Conservation (phyloP, 2,888 invertebrate species). For the Acronicta leporina region DNA sequence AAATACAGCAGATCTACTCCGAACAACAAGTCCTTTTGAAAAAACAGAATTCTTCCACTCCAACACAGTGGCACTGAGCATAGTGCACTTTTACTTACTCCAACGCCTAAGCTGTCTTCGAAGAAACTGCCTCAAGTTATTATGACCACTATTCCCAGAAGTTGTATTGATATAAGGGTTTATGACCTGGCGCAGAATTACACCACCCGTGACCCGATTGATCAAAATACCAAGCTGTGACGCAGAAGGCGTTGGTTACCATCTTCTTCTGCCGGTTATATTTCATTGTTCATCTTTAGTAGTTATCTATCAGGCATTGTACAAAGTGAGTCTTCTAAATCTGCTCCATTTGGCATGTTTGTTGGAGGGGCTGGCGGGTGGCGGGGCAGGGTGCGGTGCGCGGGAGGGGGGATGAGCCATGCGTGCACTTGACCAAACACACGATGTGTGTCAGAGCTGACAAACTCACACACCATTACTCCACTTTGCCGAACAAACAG, state of each 20-base stretch:
- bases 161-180: neutral
- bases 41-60: too few species aligned
- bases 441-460: constrained; percentile 54
- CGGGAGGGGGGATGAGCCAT: constrained; percentile 12
- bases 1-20: constrained; percentile 7
- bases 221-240: too few species aligned
- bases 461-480: constrained; percentile 60
- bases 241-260: too few species aligned
- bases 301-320: neutral
- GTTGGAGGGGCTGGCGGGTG: neutral
- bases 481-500: constrained; percentile 62
- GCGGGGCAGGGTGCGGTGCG: constrained; percentile 3
- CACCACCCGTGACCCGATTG: constrained; percentile 1
- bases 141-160: neutral
- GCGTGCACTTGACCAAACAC: constrained; percentile 69
- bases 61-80: too few species aligned
- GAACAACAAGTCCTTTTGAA: too few species aligned
- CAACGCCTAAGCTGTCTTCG: too few species aligned
- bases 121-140: too few species aligned
- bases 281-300: neutral
- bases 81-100: too few species aligned
- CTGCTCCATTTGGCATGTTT: neutral
- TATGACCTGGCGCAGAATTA: too few species aligned
- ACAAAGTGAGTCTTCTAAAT: constrained; percentile 1
- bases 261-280: neutral